Conservation (phyloP, 2,113 vertebrate genomes). For the Apus apus region DNA sequence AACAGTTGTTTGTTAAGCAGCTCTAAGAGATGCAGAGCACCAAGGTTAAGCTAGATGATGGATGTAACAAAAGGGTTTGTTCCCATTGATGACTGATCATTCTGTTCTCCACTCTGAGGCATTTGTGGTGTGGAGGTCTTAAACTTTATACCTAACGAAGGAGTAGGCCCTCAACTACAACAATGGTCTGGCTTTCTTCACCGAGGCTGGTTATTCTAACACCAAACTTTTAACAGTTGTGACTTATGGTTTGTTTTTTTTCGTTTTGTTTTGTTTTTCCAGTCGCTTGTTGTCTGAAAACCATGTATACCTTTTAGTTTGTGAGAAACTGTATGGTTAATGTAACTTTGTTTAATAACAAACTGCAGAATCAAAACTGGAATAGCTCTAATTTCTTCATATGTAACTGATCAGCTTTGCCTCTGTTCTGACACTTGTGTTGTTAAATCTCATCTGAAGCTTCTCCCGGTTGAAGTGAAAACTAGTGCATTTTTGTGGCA, state of each 20-base stretch:
- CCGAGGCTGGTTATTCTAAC: slow-evolving; percentile 20
- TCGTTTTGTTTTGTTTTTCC: neutral
- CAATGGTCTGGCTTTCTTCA: slow-evolving; percentile 18
- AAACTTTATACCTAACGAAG: neutral
- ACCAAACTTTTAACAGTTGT: slow-evolving; percentile 11
- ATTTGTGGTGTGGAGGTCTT: neutral
- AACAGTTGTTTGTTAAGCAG: neutral
- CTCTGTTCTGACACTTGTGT: neutral
- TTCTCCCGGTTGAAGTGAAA: neutral
- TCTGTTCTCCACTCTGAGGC: neutral
- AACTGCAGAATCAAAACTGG: slow-evolving; percentile 42
- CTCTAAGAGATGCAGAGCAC: neutral
- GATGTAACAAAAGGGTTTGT: slow-evolving; percentile 1
- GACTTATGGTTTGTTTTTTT: neutral
- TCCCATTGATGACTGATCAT: neutral
- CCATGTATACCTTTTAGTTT: slow-evolving; percentile 39
- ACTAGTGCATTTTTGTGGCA: slow-evolving; percentile 19
- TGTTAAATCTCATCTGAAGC: slow-evolving; percentile 10
- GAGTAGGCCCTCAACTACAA: neutral
- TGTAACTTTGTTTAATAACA: slow-evolving; percentile 47
- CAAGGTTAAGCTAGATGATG: neutral
- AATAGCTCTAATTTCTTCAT: slow-evolving; percentile 7
- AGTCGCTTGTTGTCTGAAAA: slow-evolving; percentile 26
- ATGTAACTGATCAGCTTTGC: neutral
- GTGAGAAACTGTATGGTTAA: slow-evolving; percentile 25